A percentile compares a stretch with the other conserved stretches of the same genome.
Conservation (phyloP, 2,113 vertebrate species). For the Pelmatolapia mariae region DNA sequence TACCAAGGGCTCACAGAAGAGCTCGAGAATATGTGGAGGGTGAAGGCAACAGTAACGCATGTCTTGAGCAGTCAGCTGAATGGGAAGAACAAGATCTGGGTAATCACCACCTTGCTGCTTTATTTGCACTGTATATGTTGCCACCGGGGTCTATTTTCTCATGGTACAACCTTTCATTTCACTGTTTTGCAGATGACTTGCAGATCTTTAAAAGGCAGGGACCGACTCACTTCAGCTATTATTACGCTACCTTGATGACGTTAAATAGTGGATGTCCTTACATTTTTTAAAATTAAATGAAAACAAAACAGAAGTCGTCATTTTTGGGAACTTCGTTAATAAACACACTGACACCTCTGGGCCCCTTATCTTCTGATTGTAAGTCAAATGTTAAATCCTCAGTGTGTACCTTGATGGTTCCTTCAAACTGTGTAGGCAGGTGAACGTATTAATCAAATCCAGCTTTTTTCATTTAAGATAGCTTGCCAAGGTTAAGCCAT, state of each 20-base stretch:
- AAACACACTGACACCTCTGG: not conserved
- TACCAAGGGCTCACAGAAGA: not conserved
- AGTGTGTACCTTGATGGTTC: not conserved
- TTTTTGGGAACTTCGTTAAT: not conserved
- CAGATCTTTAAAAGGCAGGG: not conserved
- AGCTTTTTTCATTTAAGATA: not conserved
- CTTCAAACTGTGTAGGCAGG: not conserved
- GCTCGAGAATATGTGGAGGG: not conserved
- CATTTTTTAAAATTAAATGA: not conserved
- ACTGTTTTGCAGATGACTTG: not conserved
- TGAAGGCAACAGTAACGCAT: not conserved
- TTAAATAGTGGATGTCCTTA: not conserved
- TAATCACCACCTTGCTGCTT: not conserved
- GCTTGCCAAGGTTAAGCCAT: not conserved
- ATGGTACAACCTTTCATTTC: not conserved
- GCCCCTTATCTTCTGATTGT: not conserved
- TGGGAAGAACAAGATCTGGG: not conserved
- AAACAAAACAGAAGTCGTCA: not conserved
- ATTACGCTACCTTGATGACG: fast-evolving
- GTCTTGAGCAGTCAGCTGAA: not conserved
- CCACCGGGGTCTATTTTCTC: not conserved
- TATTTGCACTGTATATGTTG: not conserved
- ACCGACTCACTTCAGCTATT: not conserved
- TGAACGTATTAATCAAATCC: not conserved
- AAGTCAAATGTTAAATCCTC: not conserved